Conservation (phyloP, 1,140 invertebrate species). For the Sinella curviseta region DNA sequence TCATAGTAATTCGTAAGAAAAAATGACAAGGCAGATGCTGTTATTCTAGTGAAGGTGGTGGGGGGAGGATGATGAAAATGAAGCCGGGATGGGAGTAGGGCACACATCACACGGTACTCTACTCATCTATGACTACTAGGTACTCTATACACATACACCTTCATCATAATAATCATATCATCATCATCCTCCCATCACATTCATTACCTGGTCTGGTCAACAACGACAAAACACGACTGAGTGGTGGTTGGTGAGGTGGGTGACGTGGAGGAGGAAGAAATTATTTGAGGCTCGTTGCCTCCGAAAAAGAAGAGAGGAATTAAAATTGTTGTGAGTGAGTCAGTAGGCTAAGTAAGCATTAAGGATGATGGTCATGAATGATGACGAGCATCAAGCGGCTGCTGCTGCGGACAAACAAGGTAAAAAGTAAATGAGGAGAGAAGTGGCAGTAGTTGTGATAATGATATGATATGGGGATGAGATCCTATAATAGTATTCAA, state of each 20-base stretch:
- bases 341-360: constrained; percentile 22
- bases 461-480: neutral
- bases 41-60: neutral
- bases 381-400: too few species aligned
- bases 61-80: neutral
- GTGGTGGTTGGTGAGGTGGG: too few species aligned
- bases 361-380: neutral
- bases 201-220: neutral
- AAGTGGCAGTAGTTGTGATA: neutral
- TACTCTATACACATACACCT: too few species aligned
- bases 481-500: neutral
- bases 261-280: neutral
- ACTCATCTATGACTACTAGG: neutral
- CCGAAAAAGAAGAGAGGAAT: neutral
- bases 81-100: neutral
- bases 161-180: too few species aligned
- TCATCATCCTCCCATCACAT: neutral
- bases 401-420: too few species aligned
- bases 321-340: neutral
- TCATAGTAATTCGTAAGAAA: neutral
- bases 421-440: neutral
- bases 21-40: neutral
- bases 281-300: neutral
- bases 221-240: too few species aligned
- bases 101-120: neutral